Evolutionary conservation across 2,888 invertebrate species (phyloP), one percentile per base, ranked within the genome.

Genomic region (Aricia artaxerxes): DNA sequence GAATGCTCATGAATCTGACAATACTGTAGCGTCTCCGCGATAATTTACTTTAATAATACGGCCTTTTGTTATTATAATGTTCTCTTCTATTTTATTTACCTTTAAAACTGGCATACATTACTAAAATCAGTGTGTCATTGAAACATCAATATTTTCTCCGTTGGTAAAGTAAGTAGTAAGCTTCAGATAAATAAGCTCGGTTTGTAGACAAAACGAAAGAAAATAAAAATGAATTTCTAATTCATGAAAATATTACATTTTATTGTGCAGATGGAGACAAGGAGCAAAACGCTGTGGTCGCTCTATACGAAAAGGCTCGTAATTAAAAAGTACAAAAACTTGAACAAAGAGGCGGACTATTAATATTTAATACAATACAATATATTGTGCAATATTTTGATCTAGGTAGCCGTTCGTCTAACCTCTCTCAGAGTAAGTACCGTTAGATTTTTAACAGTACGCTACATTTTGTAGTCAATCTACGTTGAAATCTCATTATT

Each of bases 1-100:
- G 79, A 75, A 79, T 61, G 79, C 31, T 75, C 75, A 35, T 76
- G 75, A 75, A 79, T 64, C 78, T 57, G 35, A 76, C 76, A 57
- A 35, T 38, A 69, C 35, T 69, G 69, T 69, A 35, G 13, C 69
- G 69, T 13, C 35, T 35, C 2, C 35, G 16, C 76, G 31, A 49
- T 49, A 31, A 31, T 64, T 64, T 64, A 11, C 31, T 64, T 9
- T n/a, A 24, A 61, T 61, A 61, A 61, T 61, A 61, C 24, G 61
- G 24, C 24, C 7, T 3, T 64, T 9, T 64, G 11, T 31, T 64
- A 64, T 64, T 64, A 2, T 4, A n/a, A 61, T 61, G 5, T n/a
- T 61, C 1, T 13, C 24, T 24, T 61, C 7, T 57, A 4, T 57
- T 16, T 57, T 57, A 16, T 16, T 57, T 57, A 57, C 57, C 57